These are phyloP conservation scores for Phyllostomus discolor DNA, from an alignment of 2,113 vertebrate genomes.

Conservation along the genomic window DNA sequence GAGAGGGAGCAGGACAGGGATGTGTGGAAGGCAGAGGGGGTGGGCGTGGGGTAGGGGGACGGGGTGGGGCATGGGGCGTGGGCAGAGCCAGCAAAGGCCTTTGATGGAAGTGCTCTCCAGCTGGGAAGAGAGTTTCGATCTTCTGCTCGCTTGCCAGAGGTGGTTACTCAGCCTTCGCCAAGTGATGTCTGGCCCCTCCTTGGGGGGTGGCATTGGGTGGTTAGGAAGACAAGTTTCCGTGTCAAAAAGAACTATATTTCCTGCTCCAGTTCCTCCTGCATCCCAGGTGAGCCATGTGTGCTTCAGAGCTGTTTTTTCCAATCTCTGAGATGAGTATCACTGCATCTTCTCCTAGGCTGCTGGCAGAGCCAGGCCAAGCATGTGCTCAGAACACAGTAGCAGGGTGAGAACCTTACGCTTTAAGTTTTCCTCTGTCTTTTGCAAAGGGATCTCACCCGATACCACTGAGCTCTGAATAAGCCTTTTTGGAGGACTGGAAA, in stretches of 20 bases:
- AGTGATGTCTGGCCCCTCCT: not conserved
- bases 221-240: not conserved
- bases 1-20: not conserved
- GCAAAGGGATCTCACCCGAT: not conserved
- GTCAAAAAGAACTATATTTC: not conserved
- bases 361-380: not conserved
- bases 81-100: not conserved
- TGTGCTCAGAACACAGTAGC: not conserved
- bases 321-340: not conserved
- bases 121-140: not conserved
- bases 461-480: not conserved
- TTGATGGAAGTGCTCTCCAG: not conserved
- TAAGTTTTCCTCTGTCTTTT: not conserved
- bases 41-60: no score
- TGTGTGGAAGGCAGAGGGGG: no score
- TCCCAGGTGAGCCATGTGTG: not conserved
- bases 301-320: not conserved
- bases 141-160: not conserved
- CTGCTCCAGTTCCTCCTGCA: fast-evolving
- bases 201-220: not conserved
- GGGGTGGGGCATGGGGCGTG: no score
- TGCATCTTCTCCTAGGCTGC: no score
- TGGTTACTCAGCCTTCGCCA: not conserved
- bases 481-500: not conserved
- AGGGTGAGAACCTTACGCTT: not conserved